Evolutionary conservation across 2,113 vertebrate species (phyloP).

Genomic region (Gopherus flavomarginatus): DNA sequence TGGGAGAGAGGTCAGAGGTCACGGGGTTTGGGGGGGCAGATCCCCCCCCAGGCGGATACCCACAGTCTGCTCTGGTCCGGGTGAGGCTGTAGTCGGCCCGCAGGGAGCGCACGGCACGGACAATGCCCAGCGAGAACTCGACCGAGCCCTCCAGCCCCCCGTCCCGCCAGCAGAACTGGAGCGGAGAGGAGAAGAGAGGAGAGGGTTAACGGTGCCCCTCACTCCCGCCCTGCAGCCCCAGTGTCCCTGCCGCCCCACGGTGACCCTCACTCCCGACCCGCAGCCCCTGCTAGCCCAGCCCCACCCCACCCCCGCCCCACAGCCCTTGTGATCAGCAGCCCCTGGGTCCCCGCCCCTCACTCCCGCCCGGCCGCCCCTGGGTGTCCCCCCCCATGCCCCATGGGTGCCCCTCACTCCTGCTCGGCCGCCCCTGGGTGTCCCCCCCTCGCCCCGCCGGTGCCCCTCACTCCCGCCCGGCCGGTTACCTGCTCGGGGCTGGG

Average conservation of each 20-base stretch:
- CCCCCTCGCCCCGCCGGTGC: accelerated
- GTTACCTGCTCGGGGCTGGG: conserved; percentile 84
- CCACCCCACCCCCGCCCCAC: no score
- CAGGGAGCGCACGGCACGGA: conserved; percentile 87
- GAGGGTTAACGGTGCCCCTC: accelerated
- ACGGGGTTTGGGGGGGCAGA: not conserved
- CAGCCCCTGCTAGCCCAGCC: not conserved
- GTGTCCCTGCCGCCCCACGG: accelerated
- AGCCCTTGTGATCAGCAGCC: no score
- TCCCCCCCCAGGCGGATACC: conserved; percentile 46
- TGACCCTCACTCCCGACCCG: not conserved
- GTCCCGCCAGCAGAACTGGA: conserved; percentile 87
- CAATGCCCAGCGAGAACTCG: conserved; percentile 86
- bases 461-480: not conserved
- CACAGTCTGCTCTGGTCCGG: conserved; percentile 89
- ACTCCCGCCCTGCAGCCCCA: no score
- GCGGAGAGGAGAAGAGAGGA: not conserved
- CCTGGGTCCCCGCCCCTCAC: not conserved
- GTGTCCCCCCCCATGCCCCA: no score
- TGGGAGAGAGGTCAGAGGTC: not conserved
- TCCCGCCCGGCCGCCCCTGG: no score
- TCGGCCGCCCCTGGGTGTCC: not conserved
- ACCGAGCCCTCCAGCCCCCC: conserved; percentile 82
- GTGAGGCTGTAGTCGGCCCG: conserved; percentile 92
- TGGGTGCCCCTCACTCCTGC: no score